Base-by-base conservation (phyloP, 2,797 vertebrate genomes). In the Botia almorhae region DNA sequence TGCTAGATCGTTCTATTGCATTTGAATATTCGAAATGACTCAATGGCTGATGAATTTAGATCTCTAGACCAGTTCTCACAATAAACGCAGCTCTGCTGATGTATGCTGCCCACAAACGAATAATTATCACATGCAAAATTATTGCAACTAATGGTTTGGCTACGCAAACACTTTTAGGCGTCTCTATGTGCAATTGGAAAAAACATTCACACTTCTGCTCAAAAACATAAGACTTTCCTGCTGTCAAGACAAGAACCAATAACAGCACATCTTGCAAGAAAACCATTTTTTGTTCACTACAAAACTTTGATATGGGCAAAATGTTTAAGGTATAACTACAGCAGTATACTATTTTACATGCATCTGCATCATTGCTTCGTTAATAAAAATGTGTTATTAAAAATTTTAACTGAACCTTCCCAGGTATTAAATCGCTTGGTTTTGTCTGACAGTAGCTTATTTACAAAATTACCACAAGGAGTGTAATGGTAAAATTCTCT, bases 361-460 rank as follows among this genome's bases (percentile, higher is more conserved):
- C 70, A 39, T 74, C 29, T 74, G 23, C 17, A 7, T 79, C 10
- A 79, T 71, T 55, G 13, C 29, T 71, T 55, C 0, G 4, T 81
- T 68, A 46, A 80, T 75, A 70, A 74, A 83, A 76, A 85, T 56
- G 63, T 23, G 78, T 82, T 64, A 79, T 79, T 85, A 84, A 4
- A 79, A 79, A 64, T 23, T 0, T n/a, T 1, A 12, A 13, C 46
- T 29, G 26, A 39, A 79, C 46, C 0, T 1, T 78, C 23, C 0
- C 46, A 51, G 36, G 51, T 64, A 36, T 36, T 36, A 48, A 56
- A 69, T 69, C 1, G 8, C 63, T 56, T 65, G 1, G 1, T 74
- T 53, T 16, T 29, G 48, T 39, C 26, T 53, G 17, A 78, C 55
- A 70, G 43, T 19, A 29, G 75, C 69, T 76, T 84, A 69, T 72